These are phyloP conservation scores for Helostoma temminkii DNA, from an alignment of 2,797 vertebrate genomes.

Conservation along the genomic window DNA sequence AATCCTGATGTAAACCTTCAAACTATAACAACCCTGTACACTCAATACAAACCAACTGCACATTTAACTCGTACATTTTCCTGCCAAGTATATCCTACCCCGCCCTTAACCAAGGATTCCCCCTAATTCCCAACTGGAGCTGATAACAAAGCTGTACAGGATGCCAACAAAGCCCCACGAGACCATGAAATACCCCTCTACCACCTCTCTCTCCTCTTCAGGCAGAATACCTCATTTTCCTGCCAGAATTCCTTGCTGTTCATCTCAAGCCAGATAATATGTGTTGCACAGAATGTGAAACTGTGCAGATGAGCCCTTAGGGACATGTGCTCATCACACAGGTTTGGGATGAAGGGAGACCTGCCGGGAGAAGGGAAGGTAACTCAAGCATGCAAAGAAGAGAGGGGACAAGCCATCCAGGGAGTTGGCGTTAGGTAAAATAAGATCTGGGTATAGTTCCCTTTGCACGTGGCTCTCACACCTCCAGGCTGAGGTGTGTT, in stretches of 20 bases:
- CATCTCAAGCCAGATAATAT: constrained; percentile 76
- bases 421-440: constrained; percentile 47
- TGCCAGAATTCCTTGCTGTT: constrained; percentile 71
- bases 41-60: constrained; percentile 57
- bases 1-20: constrained; percentile 33
- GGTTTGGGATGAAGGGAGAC: constrained; percentile 53
- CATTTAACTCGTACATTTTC: constrained; percentile 49
- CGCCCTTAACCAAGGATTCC: constrained; percentile 58
- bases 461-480: constrained; percentile 72
- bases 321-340: constrained; percentile 65
- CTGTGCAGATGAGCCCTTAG: constrained; percentile 68
- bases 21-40: constrained; percentile 15
- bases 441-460: constrained; percentile 49
- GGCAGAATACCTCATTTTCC: constrained; percentile 64
- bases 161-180: constrained; percentile 75
- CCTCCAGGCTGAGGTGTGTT: constrained; percentile 66
- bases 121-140: constrained; percentile 66
- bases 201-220: constrained; percentile 52
- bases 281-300: constrained; percentile 67
- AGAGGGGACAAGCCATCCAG: constrained; percentile 43
- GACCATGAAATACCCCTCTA: constrained; percentile 70
- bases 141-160: constrained; percentile 68
- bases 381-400: constrained; percentile 61
- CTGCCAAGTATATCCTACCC: constrained; percentile 40
- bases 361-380: constrained; percentile 49